Conservation (phyloP, 2,888 invertebrate species). For the Lasioglossum villosulum region DNA sequence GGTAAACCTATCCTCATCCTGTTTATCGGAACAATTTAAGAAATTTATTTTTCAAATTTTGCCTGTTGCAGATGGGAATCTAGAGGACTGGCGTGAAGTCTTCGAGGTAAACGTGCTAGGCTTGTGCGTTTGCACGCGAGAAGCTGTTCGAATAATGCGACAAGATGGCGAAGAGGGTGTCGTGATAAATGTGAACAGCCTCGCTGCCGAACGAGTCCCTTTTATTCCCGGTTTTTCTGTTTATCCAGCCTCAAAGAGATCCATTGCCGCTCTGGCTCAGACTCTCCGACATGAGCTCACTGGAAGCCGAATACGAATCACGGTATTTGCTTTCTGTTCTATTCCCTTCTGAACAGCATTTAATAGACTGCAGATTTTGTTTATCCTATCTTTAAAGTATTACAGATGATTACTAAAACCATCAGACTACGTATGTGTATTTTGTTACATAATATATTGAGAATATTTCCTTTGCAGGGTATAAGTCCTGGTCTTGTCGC, state of each 20-base stretch:
- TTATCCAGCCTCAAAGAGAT: conserved; percentile 87
- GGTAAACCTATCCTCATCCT: conserved; percentile 59
- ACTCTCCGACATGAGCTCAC: conserved; percentile 86
- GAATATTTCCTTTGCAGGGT: conserved; percentile 84
- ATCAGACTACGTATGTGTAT: background rate
- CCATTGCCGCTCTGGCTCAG: conserved; percentile 86
- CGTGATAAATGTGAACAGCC: conserved; percentile 87
- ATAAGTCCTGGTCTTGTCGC: conserved; percentile 88
- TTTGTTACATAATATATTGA: background rate
- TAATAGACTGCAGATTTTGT: background rate
- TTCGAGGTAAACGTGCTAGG: conserved; percentile 87
- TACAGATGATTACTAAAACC: background rate
- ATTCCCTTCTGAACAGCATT: background rate
- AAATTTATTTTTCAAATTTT: background rate
- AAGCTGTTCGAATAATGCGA: conserved; percentile 86
- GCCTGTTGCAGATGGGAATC: conserved; percentile 67
- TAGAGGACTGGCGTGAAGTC: conserved; percentile 83
- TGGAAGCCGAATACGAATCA: conserved; percentile 75
- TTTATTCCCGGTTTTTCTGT: conserved; percentile 85
- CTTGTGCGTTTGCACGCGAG: conserved; percentile 86
- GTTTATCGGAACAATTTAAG: background rate
- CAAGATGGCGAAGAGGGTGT: conserved; percentile 85
- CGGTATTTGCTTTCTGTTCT: too few relatives aligned
- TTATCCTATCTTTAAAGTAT: background rate
- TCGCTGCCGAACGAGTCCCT: conserved; percentile 85